Evolutionary conservation across 2,797 vertebrate species (phyloP), one percentile per base, ranked within the genome.

Genomic region (Chrysocyon brachyurus): DNA sequence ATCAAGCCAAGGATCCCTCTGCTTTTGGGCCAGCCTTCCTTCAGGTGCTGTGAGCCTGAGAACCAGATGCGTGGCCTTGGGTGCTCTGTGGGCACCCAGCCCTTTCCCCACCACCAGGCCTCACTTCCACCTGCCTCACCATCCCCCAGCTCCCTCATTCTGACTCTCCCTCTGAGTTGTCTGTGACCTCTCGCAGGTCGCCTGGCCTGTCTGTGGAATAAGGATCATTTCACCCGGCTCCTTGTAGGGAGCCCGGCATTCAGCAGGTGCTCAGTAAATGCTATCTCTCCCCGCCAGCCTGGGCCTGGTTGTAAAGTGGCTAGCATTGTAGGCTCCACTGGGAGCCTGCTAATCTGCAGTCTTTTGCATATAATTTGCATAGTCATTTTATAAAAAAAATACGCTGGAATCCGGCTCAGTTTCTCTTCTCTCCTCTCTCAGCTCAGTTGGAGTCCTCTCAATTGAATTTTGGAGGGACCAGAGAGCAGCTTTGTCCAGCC

Each of bases 361-460:
- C 16, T 77, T 93, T 86, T 96, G 77, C 54, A 73, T 90, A 5
- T 92, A 3, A 93, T 97, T 94, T 96, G 36, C 87, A 90, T 40
- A 63, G n/a, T 54, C 9, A 33, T 90, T 94, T 95, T 70, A 75
- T 87, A 70, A 40, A 40, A n/a, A 70, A 88, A 49, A 15, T 16
- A 21, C 6, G 28, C 86, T 73, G 86, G 82, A 8, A 26, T 75
- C 26, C 16, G 33, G n/a, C 59, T 88, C 52, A 2, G 26, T 79
- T 79, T 83, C 75, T 86, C 52, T 9, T 87, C 26, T 54, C 15
- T 36, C 56, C 46, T 40, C 40, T 90, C 36, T 57, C 11, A 57
- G 75, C 77, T 68, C 64, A 14, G 63, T 63, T 78, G 36, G 77
- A 87, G 66, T 75, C 54, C 81, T 78, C 40, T 78, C 72, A 86